Evolutionary conservation across 2,888 invertebrate genomes (phyloP), one percentile per base, ranked within the genome.

Genomic region (Drosophila planitibia): DNA sequence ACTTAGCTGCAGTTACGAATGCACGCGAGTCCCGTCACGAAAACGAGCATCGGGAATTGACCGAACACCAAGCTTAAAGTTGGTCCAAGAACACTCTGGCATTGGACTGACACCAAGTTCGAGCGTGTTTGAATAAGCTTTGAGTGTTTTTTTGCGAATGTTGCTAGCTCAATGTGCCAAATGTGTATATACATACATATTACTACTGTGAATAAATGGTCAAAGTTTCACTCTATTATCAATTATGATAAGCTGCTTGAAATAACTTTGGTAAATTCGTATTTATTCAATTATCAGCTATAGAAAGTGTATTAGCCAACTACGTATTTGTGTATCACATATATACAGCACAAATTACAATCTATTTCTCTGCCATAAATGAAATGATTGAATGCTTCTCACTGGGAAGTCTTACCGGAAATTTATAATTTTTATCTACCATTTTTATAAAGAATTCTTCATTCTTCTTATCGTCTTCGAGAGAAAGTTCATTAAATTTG

Each of bases 1-100:
- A 62, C 67, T 65, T 68, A 55, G 62, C 73, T 82, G 87, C 78
- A 84, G 76, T 55, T 70, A 71, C 70, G 78, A 78, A 39, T 74
- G 77, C 72, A 76, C 10, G 65, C 70, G 77, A 82, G 14, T 79
- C 68, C 61, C 39, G 64, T 53, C 32, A 63, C 60, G 32, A 49
- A n/a, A 30, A 30, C 64, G 65, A 53, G 28, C 58, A 12, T 59
- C 62, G 59, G 39, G 22, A 7, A n/a, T 22, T 7, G 14, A 9
- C 62, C 79, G 79, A 79, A 47, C 30, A 16, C 3, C 10, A 4
- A 5, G 25, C 47, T 61, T 69, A 75, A 28, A 19, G 32, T 9
- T 22, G n/a, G 28, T 47, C 44, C 19, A 37, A 39, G 53, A 58
- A 70, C 62, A 22, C 6, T 60, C 19, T 59, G 67, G 57, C 28